Evolutionary conservation across 2,888 invertebrate genomes (phyloP).

Genomic region (Seira ritae): DNA sequence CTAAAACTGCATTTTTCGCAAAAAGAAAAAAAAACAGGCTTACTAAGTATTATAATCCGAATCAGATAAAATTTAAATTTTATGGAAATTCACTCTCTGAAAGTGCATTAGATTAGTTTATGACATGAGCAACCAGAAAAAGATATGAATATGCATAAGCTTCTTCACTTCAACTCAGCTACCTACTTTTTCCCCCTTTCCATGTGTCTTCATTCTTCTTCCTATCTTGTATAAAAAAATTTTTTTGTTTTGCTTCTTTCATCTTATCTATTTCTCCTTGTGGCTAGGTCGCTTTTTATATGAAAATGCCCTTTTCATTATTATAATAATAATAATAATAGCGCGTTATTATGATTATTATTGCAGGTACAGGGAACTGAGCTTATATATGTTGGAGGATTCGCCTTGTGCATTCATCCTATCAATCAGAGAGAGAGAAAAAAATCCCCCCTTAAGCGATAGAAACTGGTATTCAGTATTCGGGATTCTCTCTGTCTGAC

Average conservation of each 20-base stretch:
- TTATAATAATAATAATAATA: neutral
- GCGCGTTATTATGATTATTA: neutral
- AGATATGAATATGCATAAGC: neutral
- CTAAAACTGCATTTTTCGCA: too few relatives aligned
- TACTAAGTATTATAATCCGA: neutral
- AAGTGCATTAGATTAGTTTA: neutral
- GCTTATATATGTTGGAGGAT: neutral
- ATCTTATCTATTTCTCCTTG: conserved; percentile 35
- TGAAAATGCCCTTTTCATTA: conserved; percentile 37
- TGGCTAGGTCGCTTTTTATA: conserved; percentile 57
- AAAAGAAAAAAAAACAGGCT: too few relatives aligned
- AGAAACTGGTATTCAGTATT: conserved; percentile 68
- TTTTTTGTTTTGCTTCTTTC: too few relatives aligned
- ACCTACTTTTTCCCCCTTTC: too few relatives aligned
- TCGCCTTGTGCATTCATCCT: conserved; percentile 43
- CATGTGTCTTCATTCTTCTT: too few relatives aligned
- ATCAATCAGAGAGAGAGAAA: conserved; percentile 69
- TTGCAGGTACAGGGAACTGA: neutral
- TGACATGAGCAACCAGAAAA: too few relatives aligned
- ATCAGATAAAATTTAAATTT: neutral
- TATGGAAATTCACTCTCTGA: neutral
- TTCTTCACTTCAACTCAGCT: too few relatives aligned
- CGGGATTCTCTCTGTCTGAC: conserved; percentile 37
- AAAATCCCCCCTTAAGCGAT: conserved; percentile 69
- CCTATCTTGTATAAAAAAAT: too few relatives aligned